These are phyloP conservation scores for Penaeus vannamei DNA, from an alignment of 1,140 invertebrate genomes.

Conservation along the genomic window DNA sequence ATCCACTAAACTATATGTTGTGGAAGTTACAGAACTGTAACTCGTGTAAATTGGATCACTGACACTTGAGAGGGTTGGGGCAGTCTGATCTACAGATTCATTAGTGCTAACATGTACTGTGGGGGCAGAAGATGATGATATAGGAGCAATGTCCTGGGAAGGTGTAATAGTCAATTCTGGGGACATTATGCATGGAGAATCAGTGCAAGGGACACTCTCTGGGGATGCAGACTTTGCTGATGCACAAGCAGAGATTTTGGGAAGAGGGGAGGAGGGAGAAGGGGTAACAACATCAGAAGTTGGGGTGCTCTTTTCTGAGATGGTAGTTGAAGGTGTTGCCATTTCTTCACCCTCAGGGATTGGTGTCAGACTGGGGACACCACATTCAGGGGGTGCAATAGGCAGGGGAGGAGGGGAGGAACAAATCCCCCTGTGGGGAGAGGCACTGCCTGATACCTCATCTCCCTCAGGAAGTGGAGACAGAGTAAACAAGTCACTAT, in stretches of 20 bases:
- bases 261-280: constrained; percentile 28
- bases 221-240: too few relatives aligned
- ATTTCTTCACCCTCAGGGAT: constrained; percentile 47
- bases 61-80: too few relatives aligned
- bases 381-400: constrained; percentile 17
- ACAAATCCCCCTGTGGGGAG: constrained; percentile 32
- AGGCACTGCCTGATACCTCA: constrained; percentile 10
- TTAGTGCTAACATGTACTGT: too few relatives aligned
- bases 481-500: constrained; percentile 44
- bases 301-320: constrained; percentile 3
- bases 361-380: constrained; percentile 49
- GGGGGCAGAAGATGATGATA: too few relatives aligned
- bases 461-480: constrained; percentile 39
- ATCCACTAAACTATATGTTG: too few relatives aligned
- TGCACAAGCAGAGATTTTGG: not conserved
- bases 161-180: too few relatives aligned
- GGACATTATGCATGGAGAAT: too few relatives aligned
- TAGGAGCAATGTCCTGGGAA: too few relatives aligned
- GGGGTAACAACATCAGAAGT: not conserved
- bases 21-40: too few relatives aligned
- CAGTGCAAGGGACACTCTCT: too few relatives aligned
- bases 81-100: too few relatives aligned
- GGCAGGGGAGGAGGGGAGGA: constrained; percentile 23
- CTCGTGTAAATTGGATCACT: too few relatives aligned
- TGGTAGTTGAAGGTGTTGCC: not conserved